Evolutionary conservation across 2,888 invertebrate genomes (phyloP), one percentile per base, ranked within the genome.

Genomic region (Cistogaster globosa): DNA sequence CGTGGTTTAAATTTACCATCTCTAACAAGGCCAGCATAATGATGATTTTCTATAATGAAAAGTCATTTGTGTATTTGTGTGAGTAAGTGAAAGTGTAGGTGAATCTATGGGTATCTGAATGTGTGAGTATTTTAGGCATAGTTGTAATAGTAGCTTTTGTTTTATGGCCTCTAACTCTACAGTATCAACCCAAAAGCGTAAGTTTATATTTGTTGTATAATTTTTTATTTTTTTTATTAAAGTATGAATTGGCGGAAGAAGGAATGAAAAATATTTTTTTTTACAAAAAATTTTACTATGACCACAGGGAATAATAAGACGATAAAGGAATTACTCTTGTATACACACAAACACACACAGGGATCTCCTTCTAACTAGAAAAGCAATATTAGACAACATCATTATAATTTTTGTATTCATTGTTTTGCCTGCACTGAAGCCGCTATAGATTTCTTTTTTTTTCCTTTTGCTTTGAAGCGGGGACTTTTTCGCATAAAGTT

Each of bases 281-380:
- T 48, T 2, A 32, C 2, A 3, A 32, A 62, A 78, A 74, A 58
- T 67, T 71, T 82, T 74, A 48, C 65, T 60, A 71, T 82, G 82
- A 82, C 85, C 85, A 60, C 78, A 85, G 85, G 85, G 85, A 85
- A 82, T 85, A 85, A 82, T 82, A 79, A 75, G 85, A 79, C 74
- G 75, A 79, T 79, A 79, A 82, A 75, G 65, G 20, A 63, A 58
- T 26, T 75, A 36, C 65, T 14, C 18, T 12, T 7, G n/a, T n/a
- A n/a, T n/a, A 32, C 32, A 63, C 20, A n/a, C 12, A 51, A 22
- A 38, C 22, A 58, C 11, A 20, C 36, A 62, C 12, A 55, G 55
- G 65, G 5, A 32, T 0, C 32, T 32, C 55, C 14, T 18, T 5
- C 18, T 14, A 72, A 67, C 53, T 26, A 32, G 45, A 48, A 32